Conservation (phyloP, 2,888 invertebrate species). For the Eilema griseolum region DNA sequence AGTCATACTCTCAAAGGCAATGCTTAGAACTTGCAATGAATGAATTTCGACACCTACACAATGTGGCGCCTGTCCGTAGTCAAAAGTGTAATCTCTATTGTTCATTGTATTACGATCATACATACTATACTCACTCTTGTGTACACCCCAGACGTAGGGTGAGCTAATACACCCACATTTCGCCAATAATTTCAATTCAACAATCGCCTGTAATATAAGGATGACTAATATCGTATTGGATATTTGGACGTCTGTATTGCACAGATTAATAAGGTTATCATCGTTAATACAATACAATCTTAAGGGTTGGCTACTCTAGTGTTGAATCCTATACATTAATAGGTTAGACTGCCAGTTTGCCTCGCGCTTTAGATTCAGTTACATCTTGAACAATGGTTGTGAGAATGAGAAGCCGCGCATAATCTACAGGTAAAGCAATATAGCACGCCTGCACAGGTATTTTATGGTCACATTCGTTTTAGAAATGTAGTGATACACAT, state of each 20-base stretch:
- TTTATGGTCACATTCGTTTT: slow-evolving; percentile 49
- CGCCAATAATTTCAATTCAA: neutral
- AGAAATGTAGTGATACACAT: slow-evolving; percentile 25
- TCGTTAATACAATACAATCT: slow-evolving; percentile 17
- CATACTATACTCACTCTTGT: slow-evolving; percentile 38
- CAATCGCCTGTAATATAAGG: neutral
- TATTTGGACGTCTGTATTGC: slow-evolving; percentile 5
- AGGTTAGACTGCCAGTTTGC: slow-evolving; percentile 63
- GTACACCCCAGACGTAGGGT: slow-evolving; percentile 5
- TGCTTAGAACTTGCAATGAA: slow-evolving; percentile 38
- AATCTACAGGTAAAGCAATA: slow-evolving; percentile 46
- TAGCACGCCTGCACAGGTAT: slow-evolving; percentile 47
- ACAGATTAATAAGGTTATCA: slow-evolving; percentile 38
- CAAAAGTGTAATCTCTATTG: slow-evolving; percentile 49
- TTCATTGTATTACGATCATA: slow-evolving; percentile 47
- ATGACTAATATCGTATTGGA: too few relatives aligned
- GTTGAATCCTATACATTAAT: slow-evolving; percentile 42
- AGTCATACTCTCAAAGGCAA: slow-evolving; percentile 24
- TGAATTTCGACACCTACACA: slow-evolving; percentile 51
- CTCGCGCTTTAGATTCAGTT: slow-evolving; percentile 66
- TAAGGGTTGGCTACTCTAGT: slow-evolving; percentile 11
- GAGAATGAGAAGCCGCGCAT: slow-evolving; percentile 55
- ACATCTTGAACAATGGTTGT: slow-evolving; percentile 69
- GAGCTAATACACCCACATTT: neutral
- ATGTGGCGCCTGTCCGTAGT: slow-evolving; percentile 37